phyloP scores from a whole-genome alignment of 92 coral and sea anemone species.

The Palythoa caribaeorum region DNA sequence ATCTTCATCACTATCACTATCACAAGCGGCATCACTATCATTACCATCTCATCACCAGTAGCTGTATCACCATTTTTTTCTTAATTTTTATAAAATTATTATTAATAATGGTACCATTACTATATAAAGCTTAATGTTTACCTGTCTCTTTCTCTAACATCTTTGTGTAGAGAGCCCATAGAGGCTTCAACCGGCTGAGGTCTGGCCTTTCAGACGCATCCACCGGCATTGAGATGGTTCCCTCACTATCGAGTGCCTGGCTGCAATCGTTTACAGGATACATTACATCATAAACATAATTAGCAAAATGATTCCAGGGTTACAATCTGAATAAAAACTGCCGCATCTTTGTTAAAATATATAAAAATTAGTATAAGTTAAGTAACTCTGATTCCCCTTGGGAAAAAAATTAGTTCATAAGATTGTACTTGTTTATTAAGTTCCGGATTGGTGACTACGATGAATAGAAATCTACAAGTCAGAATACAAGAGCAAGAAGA shows the following conservation, averaged over 20 bases:
- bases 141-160: constrained; percentile 97
- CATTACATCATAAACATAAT: background rate
- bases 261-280: constrained; percentile 30
- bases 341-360: no score
- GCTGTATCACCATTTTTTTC: background rate
- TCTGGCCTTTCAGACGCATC: constrained; percentile 90
- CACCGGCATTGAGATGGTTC: constrained; percentile 71
- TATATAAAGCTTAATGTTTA: background rate
- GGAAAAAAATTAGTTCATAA: no score
- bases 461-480: no score
- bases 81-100: background rate
- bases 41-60: background rate
- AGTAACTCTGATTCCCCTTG: no score
- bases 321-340: no score
- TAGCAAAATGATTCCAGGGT: background rate
- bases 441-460: no score
- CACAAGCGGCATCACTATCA: background rate
- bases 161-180: constrained; percentile 97
- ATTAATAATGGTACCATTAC: background rate
- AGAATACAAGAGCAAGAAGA: no score
- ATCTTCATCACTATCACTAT: background rate
- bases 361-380: no score
- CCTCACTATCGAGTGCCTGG: constrained; percentile 85
- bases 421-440: no score
- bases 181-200: constrained; percentile 90